Evolutionary conservation across 2,888 invertebrate species (phyloP).

Genomic region (Sicus ferrugineus): DNA sequence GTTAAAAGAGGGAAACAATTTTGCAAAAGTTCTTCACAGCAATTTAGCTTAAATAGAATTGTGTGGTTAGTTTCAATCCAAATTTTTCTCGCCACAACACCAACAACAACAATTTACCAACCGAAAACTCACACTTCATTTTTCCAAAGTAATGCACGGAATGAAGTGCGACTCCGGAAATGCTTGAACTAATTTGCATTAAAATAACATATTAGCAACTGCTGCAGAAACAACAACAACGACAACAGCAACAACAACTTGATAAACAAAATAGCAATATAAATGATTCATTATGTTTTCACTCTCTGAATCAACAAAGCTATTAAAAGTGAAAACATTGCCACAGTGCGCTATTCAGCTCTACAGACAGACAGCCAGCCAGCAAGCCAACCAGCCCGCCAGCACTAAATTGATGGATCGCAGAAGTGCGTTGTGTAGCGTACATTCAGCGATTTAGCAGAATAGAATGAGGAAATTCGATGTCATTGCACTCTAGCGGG

Average conservation of each 20-base stretch:
- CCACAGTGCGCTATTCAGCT: no score
- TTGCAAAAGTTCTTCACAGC: slow-evolving; percentile 1
- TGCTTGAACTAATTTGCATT: slow-evolving; percentile 11
- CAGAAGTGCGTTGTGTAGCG: no score
- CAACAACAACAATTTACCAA: slow-evolving; percentile 4
- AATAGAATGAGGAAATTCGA: not conserved
- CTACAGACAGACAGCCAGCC: no score
- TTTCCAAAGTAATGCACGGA: not conserved
- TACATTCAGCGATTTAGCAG: not conserved
- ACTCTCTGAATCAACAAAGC: slow-evolving; percentile 11
- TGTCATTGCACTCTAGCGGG: slow-evolving; percentile 24
- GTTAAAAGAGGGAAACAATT: slow-evolving; percentile 3
- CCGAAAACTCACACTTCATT: not conserved
- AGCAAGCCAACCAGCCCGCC: no score
- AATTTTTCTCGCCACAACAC: not conserved
- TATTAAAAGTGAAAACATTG: slow-evolving; percentile 14
- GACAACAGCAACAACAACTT: slow-evolving; percentile 12
- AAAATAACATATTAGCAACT: slow-evolving; percentile 10
- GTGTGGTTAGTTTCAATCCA: not conserved
- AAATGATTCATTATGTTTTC: slow-evolving; percentile 25
- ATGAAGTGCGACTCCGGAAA: slow-evolving; percentile 8
- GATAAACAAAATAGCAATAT: slow-evolving; percentile 2
- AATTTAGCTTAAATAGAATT: slow-evolving; percentile 1
- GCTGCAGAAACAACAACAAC: not conserved
- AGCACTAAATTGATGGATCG: no score